phyloP scores from a whole-genome alignment of 1,140 invertebrate species.

The Drosophila ananassae region DNA sequence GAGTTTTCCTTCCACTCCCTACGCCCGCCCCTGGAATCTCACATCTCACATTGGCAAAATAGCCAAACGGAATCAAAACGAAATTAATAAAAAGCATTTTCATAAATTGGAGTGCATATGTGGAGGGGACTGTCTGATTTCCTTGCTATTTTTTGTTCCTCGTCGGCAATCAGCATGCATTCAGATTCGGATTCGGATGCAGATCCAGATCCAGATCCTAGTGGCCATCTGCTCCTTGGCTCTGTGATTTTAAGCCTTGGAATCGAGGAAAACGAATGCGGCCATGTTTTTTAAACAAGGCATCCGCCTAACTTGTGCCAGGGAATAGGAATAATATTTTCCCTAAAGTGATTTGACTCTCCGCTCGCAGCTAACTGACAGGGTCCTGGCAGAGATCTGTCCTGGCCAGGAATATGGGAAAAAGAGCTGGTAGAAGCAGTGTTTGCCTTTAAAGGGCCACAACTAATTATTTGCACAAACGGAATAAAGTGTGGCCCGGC shows the following conservation, averaged over 20 bases:
- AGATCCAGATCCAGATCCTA: slow-evolving; percentile 3
- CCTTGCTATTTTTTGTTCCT: slow-evolving; percentile 16
- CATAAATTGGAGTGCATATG: slow-evolving; percentile 30
- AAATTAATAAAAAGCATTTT: slow-evolving; percentile 56
- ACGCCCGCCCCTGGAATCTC: too few relatives aligned
- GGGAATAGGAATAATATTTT: too few relatives aligned
- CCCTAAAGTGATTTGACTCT: too few relatives aligned
- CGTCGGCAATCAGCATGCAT: slow-evolving; percentile 37
- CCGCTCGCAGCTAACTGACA: background rate
- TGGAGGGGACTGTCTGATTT: background rate
- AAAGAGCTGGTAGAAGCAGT: slow-evolving; percentile 8
- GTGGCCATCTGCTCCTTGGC: background rate
- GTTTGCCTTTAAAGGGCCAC: slow-evolving; percentile 16
- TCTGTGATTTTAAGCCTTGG: background rate
- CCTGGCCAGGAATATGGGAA: background rate
- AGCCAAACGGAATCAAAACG: slow-evolving; percentile 40
- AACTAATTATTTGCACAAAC: slow-evolving; percentile 10
- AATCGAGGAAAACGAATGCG: too few relatives aligned
- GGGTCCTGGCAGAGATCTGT: background rate
- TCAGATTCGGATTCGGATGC: background rate
- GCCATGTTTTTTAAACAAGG: background rate
- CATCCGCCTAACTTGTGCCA: too few relatives aligned
- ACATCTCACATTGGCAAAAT: background rate
- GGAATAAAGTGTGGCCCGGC: background rate
- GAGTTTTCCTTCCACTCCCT: slow-evolving; percentile 9